A percentile compares a stretch with the other conserved stretches of the same genome.
Evolutionary conservation across 1,140 invertebrate genomes (phyloP).

Genomic region (Pachypeltis micranthus): DNA sequence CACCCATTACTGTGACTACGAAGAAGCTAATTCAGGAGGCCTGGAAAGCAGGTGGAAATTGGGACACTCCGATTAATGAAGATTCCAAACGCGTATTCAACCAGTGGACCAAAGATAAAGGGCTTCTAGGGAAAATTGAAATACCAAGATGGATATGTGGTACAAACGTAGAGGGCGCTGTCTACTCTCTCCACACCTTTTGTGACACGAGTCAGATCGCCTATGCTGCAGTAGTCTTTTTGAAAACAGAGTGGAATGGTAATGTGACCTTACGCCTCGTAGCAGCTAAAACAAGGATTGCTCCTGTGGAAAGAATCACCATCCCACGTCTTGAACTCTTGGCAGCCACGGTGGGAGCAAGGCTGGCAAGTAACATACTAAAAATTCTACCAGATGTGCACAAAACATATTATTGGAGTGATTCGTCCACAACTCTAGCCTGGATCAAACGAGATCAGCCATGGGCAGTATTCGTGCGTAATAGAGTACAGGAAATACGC

Average conservation of each 20-base stretch:
- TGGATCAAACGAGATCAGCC: not conserved
- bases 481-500: conserved; percentile 2
- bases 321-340: conserved; percentile 36
- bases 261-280: conserved; percentile 25
- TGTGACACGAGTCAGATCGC: conserved; percentile 30
- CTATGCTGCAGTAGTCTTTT: conserved; percentile 28
- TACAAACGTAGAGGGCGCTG: too few relatives aligned
- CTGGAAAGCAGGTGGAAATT: not conserved
- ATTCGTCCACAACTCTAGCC: not conserved
- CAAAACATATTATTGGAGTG: not conserved
- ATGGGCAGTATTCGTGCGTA: not conserved
- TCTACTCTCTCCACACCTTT: conserved; percentile 28
- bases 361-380: conserved; percentile 19
- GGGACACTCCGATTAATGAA: not conserved
- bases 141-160: not conserved
- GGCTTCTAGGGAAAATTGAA: not conserved
- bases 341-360: conserved; percentile 32
- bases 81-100: not conserved
- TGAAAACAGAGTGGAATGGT: conserved; percentile 26
- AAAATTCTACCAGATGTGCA: not conserved
- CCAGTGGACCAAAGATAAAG: not conserved
- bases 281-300: conserved; percentile 31
- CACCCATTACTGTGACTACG: not conserved
- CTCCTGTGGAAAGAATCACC: conserved; percentile 30
- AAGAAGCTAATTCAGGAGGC: not conserved